Evolutionary conservation across 2,888 invertebrate genomes (phyloP).

Genomic region (Cephus pygmeus): DNA sequence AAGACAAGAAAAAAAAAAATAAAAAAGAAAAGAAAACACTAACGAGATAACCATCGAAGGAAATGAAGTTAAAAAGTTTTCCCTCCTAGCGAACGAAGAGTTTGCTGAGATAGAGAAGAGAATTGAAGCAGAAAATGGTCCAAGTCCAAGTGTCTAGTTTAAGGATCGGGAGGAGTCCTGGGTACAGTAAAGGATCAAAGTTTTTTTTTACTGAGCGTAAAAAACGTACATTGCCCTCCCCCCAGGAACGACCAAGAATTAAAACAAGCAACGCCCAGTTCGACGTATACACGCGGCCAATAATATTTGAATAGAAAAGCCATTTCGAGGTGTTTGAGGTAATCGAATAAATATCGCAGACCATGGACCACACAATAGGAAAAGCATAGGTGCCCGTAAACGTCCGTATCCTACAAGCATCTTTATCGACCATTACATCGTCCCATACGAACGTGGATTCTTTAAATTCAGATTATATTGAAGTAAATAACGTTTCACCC

Average conservation of each 20-base stretch:
- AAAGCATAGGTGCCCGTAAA: background rate
- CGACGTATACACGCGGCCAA: background rate
- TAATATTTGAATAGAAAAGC: conserved; percentile 18
- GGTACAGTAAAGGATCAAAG: background rate
- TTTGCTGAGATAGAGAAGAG: background rate
- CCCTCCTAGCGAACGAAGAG: background rate
- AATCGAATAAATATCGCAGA: conserved; percentile 11
- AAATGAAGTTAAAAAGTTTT: background rate
- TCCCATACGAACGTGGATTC: background rate
- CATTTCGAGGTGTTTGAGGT: conserved; percentile 9
- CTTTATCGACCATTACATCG: background rate
- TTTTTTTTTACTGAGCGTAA: too few species aligned
- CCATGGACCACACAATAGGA: background rate
- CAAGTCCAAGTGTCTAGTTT: background rate
- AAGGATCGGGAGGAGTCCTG: background rate
- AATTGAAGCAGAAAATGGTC: background rate
- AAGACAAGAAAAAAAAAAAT: too few species aligned
- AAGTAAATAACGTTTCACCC: background rate
- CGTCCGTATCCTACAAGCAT: background rate
- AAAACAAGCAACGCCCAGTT: background rate
- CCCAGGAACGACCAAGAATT: background rate
- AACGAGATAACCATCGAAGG: background rate
- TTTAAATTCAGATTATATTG: background rate
- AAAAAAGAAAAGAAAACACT: too few species aligned
- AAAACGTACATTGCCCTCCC: too few species aligned